Evolutionary conservation across 2,888 invertebrate species (phyloP).

Genomic region (Drosophila merina): DNA sequence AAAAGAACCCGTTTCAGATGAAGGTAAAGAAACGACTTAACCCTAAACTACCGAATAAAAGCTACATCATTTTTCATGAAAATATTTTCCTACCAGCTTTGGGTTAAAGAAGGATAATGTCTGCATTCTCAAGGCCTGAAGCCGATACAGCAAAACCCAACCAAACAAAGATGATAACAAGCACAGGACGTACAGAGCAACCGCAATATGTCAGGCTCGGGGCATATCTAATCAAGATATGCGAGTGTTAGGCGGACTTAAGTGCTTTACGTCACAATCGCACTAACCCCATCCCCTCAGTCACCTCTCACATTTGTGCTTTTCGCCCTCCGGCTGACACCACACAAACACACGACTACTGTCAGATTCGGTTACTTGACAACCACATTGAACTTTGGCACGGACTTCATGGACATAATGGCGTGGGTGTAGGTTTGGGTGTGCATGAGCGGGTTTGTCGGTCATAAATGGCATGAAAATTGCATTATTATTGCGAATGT

Average conservation of each 20-base stretch:
- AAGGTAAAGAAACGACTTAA: neutral
- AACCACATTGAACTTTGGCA: constrained; percentile 38
- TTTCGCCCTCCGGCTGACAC: constrained; percentile 2
- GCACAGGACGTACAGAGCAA: constrained; percentile 1
- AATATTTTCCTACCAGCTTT: neutral
- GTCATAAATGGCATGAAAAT: constrained; percentile 56
- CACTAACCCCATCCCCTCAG: constrained; percentile 1
- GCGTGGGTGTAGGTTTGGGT: constrained; percentile 2
- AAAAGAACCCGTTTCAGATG: neutral
- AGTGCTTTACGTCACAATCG: constrained; percentile 43
- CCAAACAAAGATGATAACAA: neutral
- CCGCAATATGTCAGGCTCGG: constrained; percentile 44
- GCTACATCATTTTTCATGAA: neutral
- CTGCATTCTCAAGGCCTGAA: neutral
- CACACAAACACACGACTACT: constrained; percentile 5
- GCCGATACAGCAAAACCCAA: neutral
- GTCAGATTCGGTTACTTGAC: constrained; percentile 39
- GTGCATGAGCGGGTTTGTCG: constrained; percentile 16
- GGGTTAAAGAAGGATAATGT: constrained; percentile 12
- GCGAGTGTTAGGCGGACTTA: constrained; percentile 50
- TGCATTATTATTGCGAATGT: constrained; percentile 55
- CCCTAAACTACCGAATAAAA: neutral
- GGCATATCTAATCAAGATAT: constrained; percentile 64
- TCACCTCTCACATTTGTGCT: neutral
- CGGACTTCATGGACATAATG: constrained; percentile 14